Evolutionary conservation across 2,888 invertebrate genomes (phyloP).

Genomic region (Campoletis raptor): DNA sequence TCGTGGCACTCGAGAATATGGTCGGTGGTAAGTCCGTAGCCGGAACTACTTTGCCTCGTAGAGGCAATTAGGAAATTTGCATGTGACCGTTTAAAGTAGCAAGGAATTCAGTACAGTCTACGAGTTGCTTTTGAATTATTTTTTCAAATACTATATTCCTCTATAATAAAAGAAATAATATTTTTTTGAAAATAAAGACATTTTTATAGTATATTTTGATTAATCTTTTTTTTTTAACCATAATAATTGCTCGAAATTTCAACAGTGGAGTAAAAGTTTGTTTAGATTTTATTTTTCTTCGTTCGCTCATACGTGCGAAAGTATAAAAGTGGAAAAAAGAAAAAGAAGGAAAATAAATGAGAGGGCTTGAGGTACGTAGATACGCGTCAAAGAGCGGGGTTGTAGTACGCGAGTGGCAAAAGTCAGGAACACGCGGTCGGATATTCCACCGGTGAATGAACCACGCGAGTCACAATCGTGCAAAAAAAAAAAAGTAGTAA

Average conservation of each 20-base stretch:
- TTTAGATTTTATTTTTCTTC: background rate
- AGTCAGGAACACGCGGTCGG: constrained; percentile 61
- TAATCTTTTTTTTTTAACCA: background rate
- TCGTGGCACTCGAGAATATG: constrained; percentile 29
- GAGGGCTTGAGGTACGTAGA: constrained; percentile 37
- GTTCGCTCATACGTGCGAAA: background rate
- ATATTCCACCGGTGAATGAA: constrained; percentile 70
- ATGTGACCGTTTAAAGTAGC: constrained; percentile 20
- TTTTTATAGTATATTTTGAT: background rate
- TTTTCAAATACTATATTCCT: background rate
- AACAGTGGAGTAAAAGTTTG: background rate
- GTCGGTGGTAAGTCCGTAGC: constrained; percentile 11
- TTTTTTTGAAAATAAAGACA: background rate
- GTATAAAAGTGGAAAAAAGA: background rate
- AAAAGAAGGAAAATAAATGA: background rate
- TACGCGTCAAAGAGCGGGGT: constrained; percentile 39
- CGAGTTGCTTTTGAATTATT: background rate
- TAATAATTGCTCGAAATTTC: background rate
- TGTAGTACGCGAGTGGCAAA: constrained; percentile 50
- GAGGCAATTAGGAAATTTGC: constrained; percentile 51
- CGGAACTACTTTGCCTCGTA: constrained; percentile 21
- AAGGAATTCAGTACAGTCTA: background rate
- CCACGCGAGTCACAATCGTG: constrained; percentile 52
- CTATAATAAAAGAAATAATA: background rate
- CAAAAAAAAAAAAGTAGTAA: constrained; percentile 2